Percentiles rank a stretch among this genome's conserved stretches.
Evolutionary conservation across 1,140 invertebrate genomes (phyloP).

Genomic region (Dendrolimus punctatus): DNA sequence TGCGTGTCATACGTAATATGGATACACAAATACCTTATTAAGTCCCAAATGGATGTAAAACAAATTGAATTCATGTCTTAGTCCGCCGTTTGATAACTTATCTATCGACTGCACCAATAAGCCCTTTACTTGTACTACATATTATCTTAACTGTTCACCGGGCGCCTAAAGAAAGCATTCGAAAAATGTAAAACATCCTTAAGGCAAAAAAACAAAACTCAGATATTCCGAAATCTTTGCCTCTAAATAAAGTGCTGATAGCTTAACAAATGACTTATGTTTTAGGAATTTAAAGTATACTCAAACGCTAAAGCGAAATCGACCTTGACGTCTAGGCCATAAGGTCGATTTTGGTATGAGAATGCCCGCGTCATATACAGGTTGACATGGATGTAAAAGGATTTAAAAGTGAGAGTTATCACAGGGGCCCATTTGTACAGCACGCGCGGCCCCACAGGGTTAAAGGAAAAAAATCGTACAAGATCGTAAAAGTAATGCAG

Average conservation of each 20-base stretch:
- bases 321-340: conserved; percentile 6
- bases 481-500: conserved; percentile 43
- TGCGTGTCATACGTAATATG: no score
- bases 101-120: no score
- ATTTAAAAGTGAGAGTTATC: conserved; percentile 69
- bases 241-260: conserved; percentile 69
- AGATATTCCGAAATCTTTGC: conserved; percentile 50
- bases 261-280: conserved; percentile 66
- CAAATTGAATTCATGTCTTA: no score
- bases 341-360: conserved; percentile 21
- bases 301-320: conserved; percentile 9
- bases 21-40: no score
- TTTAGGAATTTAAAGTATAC: conserved; percentile 54
- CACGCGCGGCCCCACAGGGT: conserved; percentile 59
- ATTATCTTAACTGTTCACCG: no score
- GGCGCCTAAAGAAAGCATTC: conserved; percentile 22
- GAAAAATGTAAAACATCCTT: conserved; percentile 41
- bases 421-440: conserved; percentile 60
- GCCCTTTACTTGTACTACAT: no score
- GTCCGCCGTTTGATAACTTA: no score
- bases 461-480: conserved; percentile 31
- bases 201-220: conserved; percentile 40
- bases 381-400: conserved; percentile 61
- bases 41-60: no score
- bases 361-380: conserved; percentile 20